Conservation (phyloP, 2,797 vertebrate genomes). For the Thamnophis elegans region DNA sequence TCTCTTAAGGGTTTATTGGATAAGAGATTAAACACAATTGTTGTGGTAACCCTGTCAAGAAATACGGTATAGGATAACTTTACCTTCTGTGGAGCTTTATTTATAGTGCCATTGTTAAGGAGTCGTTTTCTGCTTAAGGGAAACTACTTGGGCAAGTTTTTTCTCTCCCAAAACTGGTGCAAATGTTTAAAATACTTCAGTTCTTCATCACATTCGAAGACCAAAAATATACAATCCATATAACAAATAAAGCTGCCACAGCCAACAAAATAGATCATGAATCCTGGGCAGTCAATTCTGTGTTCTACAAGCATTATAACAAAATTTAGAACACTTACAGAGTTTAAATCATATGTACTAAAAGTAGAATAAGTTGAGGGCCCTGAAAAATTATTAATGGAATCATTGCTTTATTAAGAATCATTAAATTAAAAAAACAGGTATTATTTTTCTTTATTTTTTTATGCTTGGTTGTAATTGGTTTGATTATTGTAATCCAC, state of each 20-base stretch:
- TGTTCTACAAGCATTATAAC: neutral
- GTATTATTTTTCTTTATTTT: neutral
- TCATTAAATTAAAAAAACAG: neutral
- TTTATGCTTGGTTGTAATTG: neutral
- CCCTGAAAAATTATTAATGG: neutral
- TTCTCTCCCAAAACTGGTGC: neutral
- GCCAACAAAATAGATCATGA: neutral
- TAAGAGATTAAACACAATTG: slow-evolving; percentile 57
- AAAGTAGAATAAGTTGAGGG: neutral
- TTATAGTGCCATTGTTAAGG: slow-evolving; percentile 45
- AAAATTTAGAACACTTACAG: neutral
- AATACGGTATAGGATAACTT: slow-evolving; percentile 48
- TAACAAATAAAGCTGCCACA: neutral
- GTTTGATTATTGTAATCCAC: neutral
- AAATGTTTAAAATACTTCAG: neutral
- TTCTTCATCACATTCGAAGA: neutral
- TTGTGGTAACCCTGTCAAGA: slow-evolving; percentile 55
- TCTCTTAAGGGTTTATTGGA: slow-evolving; percentile 57
- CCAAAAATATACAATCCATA: neutral
- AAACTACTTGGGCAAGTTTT: neutral
- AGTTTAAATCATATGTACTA: neutral
- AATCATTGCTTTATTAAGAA: neutral
- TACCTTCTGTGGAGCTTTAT: slow-evolving; percentile 36
- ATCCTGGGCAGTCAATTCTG: neutral
- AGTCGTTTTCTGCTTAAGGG: slow-evolving; percentile 26